Base-by-base conservation (phyloP, 2,888 invertebrate species). In the Ochropleura leucogaster region DNA sequence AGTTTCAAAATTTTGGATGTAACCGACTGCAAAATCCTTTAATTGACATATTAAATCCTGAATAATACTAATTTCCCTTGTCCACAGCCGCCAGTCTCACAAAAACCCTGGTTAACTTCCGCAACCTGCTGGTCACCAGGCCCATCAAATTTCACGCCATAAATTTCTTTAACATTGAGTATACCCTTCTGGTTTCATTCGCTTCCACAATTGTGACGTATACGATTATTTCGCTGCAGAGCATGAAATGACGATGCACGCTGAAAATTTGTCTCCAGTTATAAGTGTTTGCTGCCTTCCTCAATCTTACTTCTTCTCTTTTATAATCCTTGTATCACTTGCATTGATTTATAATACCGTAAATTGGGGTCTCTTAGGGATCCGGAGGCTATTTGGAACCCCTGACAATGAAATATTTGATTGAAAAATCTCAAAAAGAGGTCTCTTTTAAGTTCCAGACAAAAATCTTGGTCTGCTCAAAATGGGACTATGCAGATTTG, bases 151-250 rank as follows among this genome's bases (percentile, higher is more conserved):
- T 93, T 72, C 91, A 91, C 69, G 92, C 91, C 72, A 84, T 90
- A 0, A 85, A 89, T 64, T 93, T 92, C 79, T 90, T 91, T 69
- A 89, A 86, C 0, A 76, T 94, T 8, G 88, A 92, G 72, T 91
- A 92, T 65, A 85, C 91, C 0, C 73, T 93, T 0, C 73, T 94
- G 0, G 89, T 91, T 0, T 93, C 94, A 8, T 83, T 93, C 0
- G 67, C 88, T 0, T 93, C 94, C 0, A 88, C 88, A 6, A 90
- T 92, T 10, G 91, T 90, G 12, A 93, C 94, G 0, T 93, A 94
- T 70, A 90, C 93, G 4, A 92, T 94, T 4, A 94, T 94, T 76
- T 77, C 93, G n/a, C 68, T 89, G 40, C 88, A 89, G 66, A 89
- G 71, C 59, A 73, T 88, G 40, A 53, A 83, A 57, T 75, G 12